A percentile compares a stretch with the other conserved stretches of the same genome.
phyloP scores from a whole-genome alignment of 2,797 vertebrate species.

The Cirrhinus mrigala region DNA sequence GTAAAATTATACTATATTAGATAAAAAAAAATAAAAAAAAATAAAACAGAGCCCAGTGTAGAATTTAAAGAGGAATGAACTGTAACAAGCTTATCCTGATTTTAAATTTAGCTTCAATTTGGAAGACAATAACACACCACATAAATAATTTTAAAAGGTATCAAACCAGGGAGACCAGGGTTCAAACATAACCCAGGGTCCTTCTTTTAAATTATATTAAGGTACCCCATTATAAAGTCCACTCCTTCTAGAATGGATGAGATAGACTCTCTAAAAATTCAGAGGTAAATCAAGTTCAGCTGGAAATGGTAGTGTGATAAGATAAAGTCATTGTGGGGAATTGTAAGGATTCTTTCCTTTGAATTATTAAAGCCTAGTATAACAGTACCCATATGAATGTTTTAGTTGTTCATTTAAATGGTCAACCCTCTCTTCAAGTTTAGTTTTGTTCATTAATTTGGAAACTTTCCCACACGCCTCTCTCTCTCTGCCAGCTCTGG shows the following conservation, averaged over 20 bases:
- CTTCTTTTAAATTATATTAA: neutral
- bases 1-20: neutral
- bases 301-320: neutral
- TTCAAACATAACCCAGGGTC: too few relatives aligned
- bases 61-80: neutral
- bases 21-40: too few relatives aligned
- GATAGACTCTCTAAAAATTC: neutral
- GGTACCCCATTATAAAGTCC: neutral
- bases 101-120: neutral
- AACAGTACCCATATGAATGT: neutral
- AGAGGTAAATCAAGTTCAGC: neutral
- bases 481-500: constrained; percentile 69
- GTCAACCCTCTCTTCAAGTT: neutral
- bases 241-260: rapidly evolving
- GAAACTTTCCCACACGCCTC: neutral
- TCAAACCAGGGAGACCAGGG: neutral
- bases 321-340: neutral
- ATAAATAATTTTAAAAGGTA: neutral
- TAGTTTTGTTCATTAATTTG: neutral
- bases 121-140: neutral
- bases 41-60: neutral
- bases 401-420: neutral
- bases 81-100: neutral
- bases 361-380: neutral
- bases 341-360: neutral